A percentile compares a stretch with the other conserved stretches of the same genome.
Conservation (phyloP, 2,797 vertebrate species). For the Podarcis lilfordi region DNA sequence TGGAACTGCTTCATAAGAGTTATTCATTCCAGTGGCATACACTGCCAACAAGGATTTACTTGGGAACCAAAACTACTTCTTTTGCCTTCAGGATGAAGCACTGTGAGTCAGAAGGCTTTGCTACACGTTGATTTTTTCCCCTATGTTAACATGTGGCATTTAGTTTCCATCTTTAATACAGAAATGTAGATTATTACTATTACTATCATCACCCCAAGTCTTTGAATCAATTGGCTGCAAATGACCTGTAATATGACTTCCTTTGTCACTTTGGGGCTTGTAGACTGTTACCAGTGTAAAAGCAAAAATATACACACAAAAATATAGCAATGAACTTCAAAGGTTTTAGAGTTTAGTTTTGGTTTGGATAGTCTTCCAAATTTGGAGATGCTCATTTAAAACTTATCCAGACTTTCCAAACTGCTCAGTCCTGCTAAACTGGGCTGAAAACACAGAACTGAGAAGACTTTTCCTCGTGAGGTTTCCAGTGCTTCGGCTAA, state of each 20-base stretch:
- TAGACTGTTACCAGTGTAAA: conserved; percentile 31
- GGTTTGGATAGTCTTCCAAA: conserved; percentile 63
- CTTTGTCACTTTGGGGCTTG: not conserved
- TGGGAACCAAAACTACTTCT: not conserved
- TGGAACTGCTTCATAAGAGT: not conserved
- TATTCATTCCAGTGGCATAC: not conserved
- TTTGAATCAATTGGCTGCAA: conserved; percentile 34
- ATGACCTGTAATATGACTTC: conserved; percentile 38
- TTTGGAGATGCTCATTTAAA: conserved; percentile 63
- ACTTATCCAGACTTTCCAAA: conserved; percentile 69
- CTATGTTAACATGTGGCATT: conserved; percentile 3
- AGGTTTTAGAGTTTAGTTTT: conserved; percentile 43
- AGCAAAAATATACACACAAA: not conserved
- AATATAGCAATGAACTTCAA: conserved; percentile 37
- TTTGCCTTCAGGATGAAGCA: conserved; percentile 6
- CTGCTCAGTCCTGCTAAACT: conserved; percentile 61
- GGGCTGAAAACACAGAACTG: conserved; percentile 51
- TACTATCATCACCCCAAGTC: not conserved
- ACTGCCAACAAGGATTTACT: conserved; percentile 10
- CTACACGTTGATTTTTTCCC: conserved; percentile 19
- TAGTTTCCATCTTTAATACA: conserved; percentile 36
- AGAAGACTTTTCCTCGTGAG: conserved; percentile 69
- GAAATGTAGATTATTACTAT: conserved; percentile 30
- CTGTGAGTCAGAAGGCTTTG: not conserved
- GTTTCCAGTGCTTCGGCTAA: conserved; percentile 69